Base-by-base conservation (phyloP, 1,140 invertebrate genomes). In the Pemphigus obesinymphae region DNA sequence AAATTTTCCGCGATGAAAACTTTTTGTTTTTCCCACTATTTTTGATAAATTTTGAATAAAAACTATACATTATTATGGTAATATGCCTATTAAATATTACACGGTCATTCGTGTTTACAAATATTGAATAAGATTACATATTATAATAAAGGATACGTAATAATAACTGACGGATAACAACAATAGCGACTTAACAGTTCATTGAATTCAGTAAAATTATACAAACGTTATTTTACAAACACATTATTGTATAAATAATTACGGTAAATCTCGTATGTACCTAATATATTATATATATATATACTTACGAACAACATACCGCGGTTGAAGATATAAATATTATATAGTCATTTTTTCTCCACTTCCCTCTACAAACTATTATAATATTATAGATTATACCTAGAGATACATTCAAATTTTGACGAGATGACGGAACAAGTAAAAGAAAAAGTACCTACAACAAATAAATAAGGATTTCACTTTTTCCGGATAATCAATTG, bases 331-430 rank as follows among this genome's bases (percentile, higher is more conserved):
- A 68, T n/a, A 23, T 23, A 20, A 17, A 13, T 63, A 8, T 23
- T 40, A 34, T 61, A 34, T 37, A 7, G 17, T 50, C 13, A n/a
- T n/a, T 84, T 80, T 55, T 66, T 82, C 66, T 88, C n/a, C 17
- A 58, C 43, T 78, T 78, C 3, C 50, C 11, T 8, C 0, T 23
- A 15, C 31, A 23, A 26, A 37, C 26, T 58, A 55, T 23, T 76
- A 55, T 58, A 76, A 40, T 17, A 76, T 11, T 3, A 23, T 55
- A 23, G 3, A 53, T 66, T 40, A 17, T 23, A 2, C 48, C n/a
- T n/a, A n/a, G n/a, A n/a, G n/a, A n/a, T n/a, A n/a, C n/a, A n/a
- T 58, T 78, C 5, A 26, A 6, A 78, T 78, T 20, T 78, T 58
- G 75, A 78, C 55, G 37, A 80, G 76, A 80, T 80, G 76, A 80